A percentile compares a stretch with the other conserved stretches of the same genome.
Evolutionary conservation across 2,113 vertebrate species (phyloP).

Genomic region (Aegypius monachus): DNA sequence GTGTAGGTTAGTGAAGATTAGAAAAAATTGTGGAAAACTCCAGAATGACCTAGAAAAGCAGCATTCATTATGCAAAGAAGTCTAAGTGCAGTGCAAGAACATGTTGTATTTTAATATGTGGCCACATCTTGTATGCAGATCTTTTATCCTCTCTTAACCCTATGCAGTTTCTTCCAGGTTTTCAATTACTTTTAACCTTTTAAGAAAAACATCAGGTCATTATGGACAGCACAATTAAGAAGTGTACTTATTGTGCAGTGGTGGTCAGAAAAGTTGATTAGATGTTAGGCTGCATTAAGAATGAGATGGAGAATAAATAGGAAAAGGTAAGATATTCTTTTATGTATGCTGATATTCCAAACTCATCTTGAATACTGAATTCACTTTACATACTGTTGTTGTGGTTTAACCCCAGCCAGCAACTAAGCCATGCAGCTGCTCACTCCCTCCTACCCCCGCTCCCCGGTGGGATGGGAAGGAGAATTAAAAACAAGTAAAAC

Average conservation of each 20-base stretch:
- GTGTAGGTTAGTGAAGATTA: background rate
- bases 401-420: too few relatives aligned
- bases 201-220: background rate
- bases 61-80: background rate
- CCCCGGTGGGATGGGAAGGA: too few relatives aligned
- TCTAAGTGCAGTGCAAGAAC: background rate
- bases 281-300: background rate
- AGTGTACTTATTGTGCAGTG: background rate
- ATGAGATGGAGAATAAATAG: background rate
- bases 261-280: conserved; percentile 30
- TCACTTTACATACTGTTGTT: background rate
- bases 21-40: background rate
- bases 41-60: background rate
- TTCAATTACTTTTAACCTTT: conserved; percentile 7
- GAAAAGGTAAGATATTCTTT: background rate
- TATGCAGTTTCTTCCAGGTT: background rate
- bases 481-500: too few relatives aligned
- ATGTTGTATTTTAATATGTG: background rate
- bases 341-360: background rate
- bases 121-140: background rate
- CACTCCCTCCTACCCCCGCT: too few relatives aligned
- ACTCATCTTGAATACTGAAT: background rate
- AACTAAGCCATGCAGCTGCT: too few relatives aligned
- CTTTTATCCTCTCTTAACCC: background rate
- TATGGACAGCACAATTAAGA: conserved; percentile 14